These are phyloP conservation scores for Lagocephalus sceleratus DNA, from an alignment of 2,797 vertebrate genomes.

Conservation along the genomic window DNA sequence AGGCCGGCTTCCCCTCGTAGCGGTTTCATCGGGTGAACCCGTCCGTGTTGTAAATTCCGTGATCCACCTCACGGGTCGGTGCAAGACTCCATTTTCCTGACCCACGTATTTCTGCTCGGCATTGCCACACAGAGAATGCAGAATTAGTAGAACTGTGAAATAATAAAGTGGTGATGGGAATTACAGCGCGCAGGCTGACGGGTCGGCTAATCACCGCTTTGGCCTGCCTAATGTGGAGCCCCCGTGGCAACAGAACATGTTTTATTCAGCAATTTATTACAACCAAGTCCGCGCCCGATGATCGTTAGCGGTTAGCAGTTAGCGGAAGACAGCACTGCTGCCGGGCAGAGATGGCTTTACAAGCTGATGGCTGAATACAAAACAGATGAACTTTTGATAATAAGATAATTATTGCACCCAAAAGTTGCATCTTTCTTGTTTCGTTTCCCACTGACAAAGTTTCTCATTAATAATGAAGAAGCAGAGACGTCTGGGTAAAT, in stretches of 20 bases:
- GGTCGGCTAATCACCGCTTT: conserved; percentile 82
- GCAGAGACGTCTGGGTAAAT: not conserved
- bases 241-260: conserved; percentile 82
- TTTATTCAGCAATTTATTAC: conserved; percentile 82
- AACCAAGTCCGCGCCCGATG: conserved; percentile 63
- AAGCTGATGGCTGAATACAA: conserved; percentile 9
- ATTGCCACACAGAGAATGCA: conserved; percentile 9
- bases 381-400: not conserved
- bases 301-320: conserved; percentile 51
- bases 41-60: not conserved
- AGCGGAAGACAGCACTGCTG: conserved; percentile 12
- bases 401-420: not conserved
- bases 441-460: not conserved
- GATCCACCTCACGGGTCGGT: not conserved
- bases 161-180: conserved; percentile 62
- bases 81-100: not conserved
- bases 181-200: conserved; percentile 76
- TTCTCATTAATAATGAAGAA: not conserved
- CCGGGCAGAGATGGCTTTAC: conserved; percentile 5
- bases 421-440: not conserved
- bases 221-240: conserved; percentile 77
- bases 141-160: conserved; percentile 23
- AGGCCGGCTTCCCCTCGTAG: not conserved
- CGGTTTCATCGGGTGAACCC: not conserved
- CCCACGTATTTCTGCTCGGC: not conserved